phyloP scores from a whole-genome alignment of 2,797 vertebrate genomes.

The Telmatherina bonti region DNA sequence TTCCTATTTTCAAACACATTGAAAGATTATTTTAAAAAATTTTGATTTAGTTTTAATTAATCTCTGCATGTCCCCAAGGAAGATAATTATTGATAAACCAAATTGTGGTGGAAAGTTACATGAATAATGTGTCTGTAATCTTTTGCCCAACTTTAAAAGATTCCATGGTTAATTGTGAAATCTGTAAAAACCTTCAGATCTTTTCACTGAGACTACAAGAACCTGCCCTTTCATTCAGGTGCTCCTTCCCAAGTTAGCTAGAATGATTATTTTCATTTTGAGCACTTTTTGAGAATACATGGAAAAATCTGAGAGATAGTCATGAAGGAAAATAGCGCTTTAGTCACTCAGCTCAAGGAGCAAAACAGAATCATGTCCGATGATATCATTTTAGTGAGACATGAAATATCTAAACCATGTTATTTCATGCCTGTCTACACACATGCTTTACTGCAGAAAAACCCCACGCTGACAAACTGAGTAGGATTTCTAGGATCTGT shows the following conservation, averaged over 20 bases:
- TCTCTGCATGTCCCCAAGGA: background rate
- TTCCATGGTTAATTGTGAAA: no score
- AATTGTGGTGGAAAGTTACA: background rate
- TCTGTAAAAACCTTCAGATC: background rate
- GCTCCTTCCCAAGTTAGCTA: background rate
- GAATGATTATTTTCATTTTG: slow-evolving; percentile 16
- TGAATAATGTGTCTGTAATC: background rate
- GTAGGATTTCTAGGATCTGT: slow-evolving; percentile 53
- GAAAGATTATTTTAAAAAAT: background rate
- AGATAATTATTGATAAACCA: background rate
- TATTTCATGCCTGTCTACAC: slow-evolving; percentile 79
- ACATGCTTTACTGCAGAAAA: slow-evolving; percentile 54
- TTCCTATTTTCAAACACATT: background rate
- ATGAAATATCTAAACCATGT: slow-evolving; percentile 75
- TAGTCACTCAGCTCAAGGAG: slow-evolving; percentile 56
- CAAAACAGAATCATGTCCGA: slow-evolving; percentile 66
- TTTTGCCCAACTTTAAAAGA: background rate
- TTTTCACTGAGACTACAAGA: background rate
- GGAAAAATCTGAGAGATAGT: slow-evolving; percentile 41
- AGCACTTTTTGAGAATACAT: slow-evolving; percentile 35
- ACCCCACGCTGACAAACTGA: slow-evolving; percentile 60
- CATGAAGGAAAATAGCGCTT: slow-evolving; percentile 41
- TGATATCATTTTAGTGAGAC: slow-evolving; percentile 73
- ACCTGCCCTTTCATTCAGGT: background rate
- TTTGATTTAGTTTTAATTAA: background rate